These are phyloP conservation scores for Trissolcus basalis DNA, from an alignment of 1,140 invertebrate species.

Conservation along the genomic window DNA sequence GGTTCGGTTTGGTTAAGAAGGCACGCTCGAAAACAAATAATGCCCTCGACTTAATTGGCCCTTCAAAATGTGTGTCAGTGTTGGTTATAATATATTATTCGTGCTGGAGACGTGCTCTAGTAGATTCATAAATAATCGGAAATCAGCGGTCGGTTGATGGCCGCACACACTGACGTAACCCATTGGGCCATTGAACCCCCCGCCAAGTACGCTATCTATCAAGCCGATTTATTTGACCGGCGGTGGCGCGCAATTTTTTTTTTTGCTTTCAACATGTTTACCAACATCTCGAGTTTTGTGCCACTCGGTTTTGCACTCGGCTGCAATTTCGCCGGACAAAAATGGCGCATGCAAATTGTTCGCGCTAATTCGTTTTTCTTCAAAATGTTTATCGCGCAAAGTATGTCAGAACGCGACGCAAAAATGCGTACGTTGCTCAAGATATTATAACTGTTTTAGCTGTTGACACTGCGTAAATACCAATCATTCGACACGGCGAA, in stretches of 20 bases:
- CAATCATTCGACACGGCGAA: constrained; percentile 28
- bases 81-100: constrained; percentile 30
- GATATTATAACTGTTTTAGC: constrained; percentile 34
- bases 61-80: constrained; percentile 43
- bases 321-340: too few relatives aligned
- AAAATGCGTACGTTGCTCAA: constrained; percentile 44
- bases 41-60: too few relatives aligned
- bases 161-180: constrained; percentile 70
- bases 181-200: constrained; percentile 71
- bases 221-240: constrained; percentile 32
- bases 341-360: constrained; percentile 4
- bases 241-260: too few relatives aligned
- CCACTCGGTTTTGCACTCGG: too few relatives aligned
- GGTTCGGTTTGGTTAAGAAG: too few relatives aligned
- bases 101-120: constrained; percentile 48
- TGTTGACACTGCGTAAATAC: constrained; percentile 41
- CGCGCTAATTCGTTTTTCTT: constrained; percentile 49
- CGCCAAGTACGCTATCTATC: constrained; percentile 39
- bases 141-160: constrained; percentile 59
- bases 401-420: constrained; percentile 44
- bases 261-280: too few relatives aligned
- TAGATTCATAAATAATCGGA: constrained; percentile 56
- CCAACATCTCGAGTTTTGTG: too few relatives aligned
- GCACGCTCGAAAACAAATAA: too few relatives aligned
- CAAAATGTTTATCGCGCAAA: constrained; percentile 47